These are phyloP conservation scores for Eupsilia transversa DNA, from an alignment of 2,888 invertebrate genomes.

Conservation along the genomic window DNA sequence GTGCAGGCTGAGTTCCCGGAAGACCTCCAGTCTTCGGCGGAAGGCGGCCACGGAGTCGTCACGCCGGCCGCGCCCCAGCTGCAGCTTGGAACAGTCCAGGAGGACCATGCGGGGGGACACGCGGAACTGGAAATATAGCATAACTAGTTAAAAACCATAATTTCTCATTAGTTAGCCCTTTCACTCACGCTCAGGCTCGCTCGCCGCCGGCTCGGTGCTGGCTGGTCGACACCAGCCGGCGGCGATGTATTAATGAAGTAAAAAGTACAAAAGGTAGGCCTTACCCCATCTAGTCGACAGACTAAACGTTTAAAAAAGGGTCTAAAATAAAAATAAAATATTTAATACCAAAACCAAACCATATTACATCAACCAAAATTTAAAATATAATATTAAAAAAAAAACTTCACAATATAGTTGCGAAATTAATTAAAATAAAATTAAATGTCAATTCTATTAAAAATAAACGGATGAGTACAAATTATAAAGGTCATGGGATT, in stretches of 20 bases:
- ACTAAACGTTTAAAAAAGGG: background rate
- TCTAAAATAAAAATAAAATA: too few species aligned
- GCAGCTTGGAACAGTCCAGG: slow-evolving; percentile 97
- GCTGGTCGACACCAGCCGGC: too few species aligned
- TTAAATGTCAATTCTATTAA: too few species aligned
- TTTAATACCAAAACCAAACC: too few species aligned
- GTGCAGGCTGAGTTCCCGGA: slow-evolving; percentile 96
- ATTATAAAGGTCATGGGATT: too few species aligned
- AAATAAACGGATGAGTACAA: too few species aligned
- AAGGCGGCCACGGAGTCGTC: slow-evolving; percentile 97
- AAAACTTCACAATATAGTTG: too few species aligned
- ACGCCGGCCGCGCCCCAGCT: slow-evolving; percentile 95
- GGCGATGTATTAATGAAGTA: background rate
- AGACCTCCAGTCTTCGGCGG: slow-evolving; percentile 95
- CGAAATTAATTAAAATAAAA: too few species aligned
- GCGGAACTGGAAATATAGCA: slow-evolving; percentile 90
- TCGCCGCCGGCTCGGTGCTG: too few species aligned
- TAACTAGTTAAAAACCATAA: background rate
- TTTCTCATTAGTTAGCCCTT: background rate
- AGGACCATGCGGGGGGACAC: slow-evolving; percentile 95
- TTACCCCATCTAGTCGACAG: background rate
- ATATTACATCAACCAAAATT: too few species aligned
- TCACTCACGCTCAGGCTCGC: background rate
- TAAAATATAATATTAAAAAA: too few species aligned
- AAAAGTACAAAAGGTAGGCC: background rate